These are phyloP conservation scores for Zaprionus capensis DNA, from an alignment of 1,140 invertebrate species.

Conservation along the genomic window DNA sequence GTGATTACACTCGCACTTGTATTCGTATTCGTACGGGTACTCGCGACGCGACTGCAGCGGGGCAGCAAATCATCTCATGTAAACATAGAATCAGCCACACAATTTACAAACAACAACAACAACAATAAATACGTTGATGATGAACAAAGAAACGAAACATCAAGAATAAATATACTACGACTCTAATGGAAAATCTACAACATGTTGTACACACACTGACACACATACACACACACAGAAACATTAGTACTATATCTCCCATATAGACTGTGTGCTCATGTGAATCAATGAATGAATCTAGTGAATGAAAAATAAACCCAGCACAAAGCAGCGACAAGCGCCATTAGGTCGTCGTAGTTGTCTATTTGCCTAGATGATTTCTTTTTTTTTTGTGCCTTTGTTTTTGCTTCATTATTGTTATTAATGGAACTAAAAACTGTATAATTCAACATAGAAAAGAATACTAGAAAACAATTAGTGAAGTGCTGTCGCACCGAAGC, in stretches of 20 bases:
- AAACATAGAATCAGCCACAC: constrained; percentile 39
- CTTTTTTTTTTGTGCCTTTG: constrained; percentile 20
- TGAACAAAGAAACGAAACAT: constrained; percentile 53
- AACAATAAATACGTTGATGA: constrained; percentile 28
- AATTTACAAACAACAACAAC: constrained; percentile 26
- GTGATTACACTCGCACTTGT: constrained; percentile 54
- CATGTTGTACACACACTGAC: constrained; percentile 25
- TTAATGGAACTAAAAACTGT: constrained; percentile 55
- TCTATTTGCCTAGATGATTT: constrained; percentile 38
- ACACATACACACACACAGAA: constrained; percentile 2
- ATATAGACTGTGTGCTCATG: constrained; percentile 35
- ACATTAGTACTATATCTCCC: constrained; percentile 1
- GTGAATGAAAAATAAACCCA: constrained; percentile 54
- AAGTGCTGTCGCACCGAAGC: constrained; percentile 1
- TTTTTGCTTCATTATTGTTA: constrained; percentile 38
- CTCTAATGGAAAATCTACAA: constrained; percentile 60
- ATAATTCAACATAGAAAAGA: constrained; percentile 33
- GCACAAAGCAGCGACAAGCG: constrained; percentile 59
- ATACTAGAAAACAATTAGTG: background rate
- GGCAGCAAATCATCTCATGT: constrained; percentile 31
- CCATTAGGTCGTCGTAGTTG: constrained; percentile 51
- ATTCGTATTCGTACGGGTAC: constrained; percentile 12
- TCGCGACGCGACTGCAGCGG: background rate
- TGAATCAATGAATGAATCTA: constrained; percentile 75
- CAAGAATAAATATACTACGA: constrained; percentile 45